Percentiles rank a stretch among this genome's conserved stretches.
Conservation (phyloP, 1,140 invertebrate species). For the Ephestia elutella region DNA sequence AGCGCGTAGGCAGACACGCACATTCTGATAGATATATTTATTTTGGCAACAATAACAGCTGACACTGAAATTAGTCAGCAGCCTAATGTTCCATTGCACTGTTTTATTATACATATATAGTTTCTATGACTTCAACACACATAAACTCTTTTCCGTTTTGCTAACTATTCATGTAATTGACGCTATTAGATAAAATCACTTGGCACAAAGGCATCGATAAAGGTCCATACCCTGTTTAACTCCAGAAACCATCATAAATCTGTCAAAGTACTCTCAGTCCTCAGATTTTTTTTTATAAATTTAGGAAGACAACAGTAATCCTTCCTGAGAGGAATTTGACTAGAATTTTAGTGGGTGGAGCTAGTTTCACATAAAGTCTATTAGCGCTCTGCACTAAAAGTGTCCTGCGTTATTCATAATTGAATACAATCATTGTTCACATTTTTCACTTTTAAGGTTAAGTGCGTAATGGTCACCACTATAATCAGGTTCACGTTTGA, state of each 20-base stretch:
- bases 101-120: slow-evolving; percentile 61
- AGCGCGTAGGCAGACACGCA: slow-evolving; percentile 33
- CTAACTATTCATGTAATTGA: slow-evolving; percentile 70
- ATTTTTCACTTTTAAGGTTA: slow-evolving; percentile 73
- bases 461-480: slow-evolving; percentile 60
- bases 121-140: slow-evolving; percentile 62
- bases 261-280: slow-evolving; percentile 64
- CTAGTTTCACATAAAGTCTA: slow-evolving; percentile 32
- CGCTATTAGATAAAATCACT: slow-evolving; percentile 71
- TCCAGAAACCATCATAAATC: slow-evolving; percentile 46
- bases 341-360: slow-evolving; percentile 60
- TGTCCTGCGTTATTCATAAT: slow-evolving; percentile 29
- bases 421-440: slow-evolving; percentile 62
- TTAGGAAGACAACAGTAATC: slow-evolving; percentile 49
- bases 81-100: slow-evolving; percentile 62
- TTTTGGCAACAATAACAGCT: slow-evolving; percentile 50
- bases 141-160: slow-evolving; percentile 63
- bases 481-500: slow-evolving; percentile 67
- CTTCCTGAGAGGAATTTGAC: slow-evolving; percentile 63
- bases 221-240: slow-evolving; percentile 72
- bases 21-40: slow-evolving; percentile 15
- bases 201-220: slow-evolving; percentile 68
- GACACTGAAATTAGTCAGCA: slow-evolving; percentile 33
- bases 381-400: slow-evolving; percentile 39
- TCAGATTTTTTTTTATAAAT: slow-evolving; percentile 24